Percentiles rank a stretch among this genome's conserved stretches.
Conservation (phyloP, 92 coral and sea anemone species). For the Palythoa heliodiscus region DNA sequence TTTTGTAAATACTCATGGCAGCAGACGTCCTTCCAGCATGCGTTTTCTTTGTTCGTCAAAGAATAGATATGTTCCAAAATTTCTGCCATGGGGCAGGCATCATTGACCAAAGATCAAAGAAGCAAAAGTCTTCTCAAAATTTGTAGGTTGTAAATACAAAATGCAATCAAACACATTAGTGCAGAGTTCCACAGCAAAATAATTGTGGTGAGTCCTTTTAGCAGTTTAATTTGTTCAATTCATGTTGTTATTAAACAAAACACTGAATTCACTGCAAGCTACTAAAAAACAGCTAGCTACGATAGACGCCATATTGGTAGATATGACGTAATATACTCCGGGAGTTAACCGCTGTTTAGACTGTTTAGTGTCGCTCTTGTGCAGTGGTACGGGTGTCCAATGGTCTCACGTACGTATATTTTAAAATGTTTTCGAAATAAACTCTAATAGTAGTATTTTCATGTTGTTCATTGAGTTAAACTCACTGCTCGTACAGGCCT, state of each 20-base stretch:
- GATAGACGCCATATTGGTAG: too few species aligned
- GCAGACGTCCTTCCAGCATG: constrained; percentile 47
- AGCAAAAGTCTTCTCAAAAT: not conserved
- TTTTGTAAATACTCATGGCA: constrained; percentile 15
- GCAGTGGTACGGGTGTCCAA: too few species aligned
- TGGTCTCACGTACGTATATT: constrained; percentile 3
- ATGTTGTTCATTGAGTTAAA: too few species aligned
- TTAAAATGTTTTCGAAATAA: too few species aligned
- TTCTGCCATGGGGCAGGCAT: constrained; percentile 43
- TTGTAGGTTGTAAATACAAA: not conserved
- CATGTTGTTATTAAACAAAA: not conserved
- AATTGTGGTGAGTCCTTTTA: not conserved
- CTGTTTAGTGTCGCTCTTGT: too few species aligned
- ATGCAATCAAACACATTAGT: too few species aligned
- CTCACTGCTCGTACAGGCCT: too few species aligned
- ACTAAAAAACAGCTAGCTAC: not conserved
- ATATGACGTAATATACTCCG: too few species aligned
- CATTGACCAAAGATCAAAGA: not conserved
- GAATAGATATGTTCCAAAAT: constrained; percentile 51
- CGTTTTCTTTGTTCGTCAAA: constrained; percentile 30
- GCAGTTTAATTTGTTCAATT: not conserved
- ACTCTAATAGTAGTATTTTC: too few species aligned
- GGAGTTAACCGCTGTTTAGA: too few species aligned
- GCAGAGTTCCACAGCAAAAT: too few species aligned
- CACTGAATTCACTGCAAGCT: not conserved